Evolutionary conservation across 2,797 vertebrate genomes (phyloP).

Genomic region (Pristis pectinata): DNA sequence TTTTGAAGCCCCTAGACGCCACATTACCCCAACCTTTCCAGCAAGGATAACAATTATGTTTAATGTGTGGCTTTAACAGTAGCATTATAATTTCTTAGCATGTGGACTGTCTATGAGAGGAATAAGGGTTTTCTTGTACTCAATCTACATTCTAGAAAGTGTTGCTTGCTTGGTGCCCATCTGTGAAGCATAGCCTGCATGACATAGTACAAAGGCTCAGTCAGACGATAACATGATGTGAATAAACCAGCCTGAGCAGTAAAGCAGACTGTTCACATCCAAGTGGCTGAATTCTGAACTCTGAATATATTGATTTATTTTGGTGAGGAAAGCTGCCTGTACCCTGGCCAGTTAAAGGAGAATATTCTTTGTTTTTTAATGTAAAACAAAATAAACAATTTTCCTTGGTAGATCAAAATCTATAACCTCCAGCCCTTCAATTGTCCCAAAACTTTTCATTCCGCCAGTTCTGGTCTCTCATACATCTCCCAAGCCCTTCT

Average conservation of each 20-base stretch:
- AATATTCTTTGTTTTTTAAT: not conserved
- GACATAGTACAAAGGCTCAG: not conserved
- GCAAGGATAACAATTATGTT: not conserved
- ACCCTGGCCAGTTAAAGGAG: not conserved
- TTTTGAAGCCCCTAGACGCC: not conserved
- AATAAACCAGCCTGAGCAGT: not conserved
- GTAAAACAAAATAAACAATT: not conserved
- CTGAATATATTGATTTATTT: not conserved
- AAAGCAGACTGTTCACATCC: not conserved
- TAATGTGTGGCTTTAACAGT: not conserved
- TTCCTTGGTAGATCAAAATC: not conserved
- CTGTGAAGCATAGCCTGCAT: not conserved
- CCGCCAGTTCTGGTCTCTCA: not conserved
- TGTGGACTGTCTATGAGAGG: not conserved
- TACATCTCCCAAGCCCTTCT: not conserved
- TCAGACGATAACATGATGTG: not conserved
- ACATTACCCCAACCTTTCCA: not conserved
- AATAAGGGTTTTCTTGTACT: not conserved
- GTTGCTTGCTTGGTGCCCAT: too few relatives aligned
- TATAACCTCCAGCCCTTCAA: not conserved
- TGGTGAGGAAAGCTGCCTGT: not conserved
- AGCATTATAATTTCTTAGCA: not conserved
- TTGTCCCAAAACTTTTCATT: too few relatives aligned
- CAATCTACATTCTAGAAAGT: not conserved
- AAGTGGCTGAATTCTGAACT: not conserved